Conservation (phyloP, 2,888 invertebrate species). For the Dendrolimus houi region DNA sequence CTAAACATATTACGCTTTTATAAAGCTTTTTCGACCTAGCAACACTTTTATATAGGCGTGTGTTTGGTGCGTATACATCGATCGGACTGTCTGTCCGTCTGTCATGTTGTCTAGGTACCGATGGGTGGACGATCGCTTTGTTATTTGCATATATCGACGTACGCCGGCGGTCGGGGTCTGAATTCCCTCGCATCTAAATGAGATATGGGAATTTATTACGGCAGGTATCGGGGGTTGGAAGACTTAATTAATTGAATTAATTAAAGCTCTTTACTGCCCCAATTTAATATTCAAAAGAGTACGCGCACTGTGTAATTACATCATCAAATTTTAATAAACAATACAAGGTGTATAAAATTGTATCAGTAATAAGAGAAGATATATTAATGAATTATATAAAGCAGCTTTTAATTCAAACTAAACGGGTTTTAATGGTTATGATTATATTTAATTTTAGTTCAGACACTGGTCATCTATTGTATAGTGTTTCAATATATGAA, state of each 20-base stretch:
- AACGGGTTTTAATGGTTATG: too few species aligned
- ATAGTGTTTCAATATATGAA: too few species aligned
- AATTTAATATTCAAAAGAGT: not conserved
- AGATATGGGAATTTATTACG: not conserved
- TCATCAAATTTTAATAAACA: too few species aligned
- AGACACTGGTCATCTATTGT: too few species aligned
- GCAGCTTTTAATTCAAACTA: too few species aligned
- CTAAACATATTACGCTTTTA: not conserved
- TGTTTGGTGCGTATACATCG: slow-evolving; percentile 2
- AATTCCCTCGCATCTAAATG: not conserved
- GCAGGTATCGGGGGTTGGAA: not conserved
- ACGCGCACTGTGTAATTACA: too few species aligned
- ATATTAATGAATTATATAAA: too few species aligned
- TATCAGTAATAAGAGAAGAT: too few species aligned
- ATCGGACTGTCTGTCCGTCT: slow-evolving; percentile 7
- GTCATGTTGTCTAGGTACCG: not conserved
- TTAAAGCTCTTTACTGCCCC: not conserved
- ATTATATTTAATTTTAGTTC: too few species aligned
- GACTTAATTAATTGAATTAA: not conserved
- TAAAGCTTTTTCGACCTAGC: not conserved
- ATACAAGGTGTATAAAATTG: too few species aligned
- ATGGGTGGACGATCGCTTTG: not conserved
- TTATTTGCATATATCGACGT: not conserved
- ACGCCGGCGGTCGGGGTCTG: not conserved
- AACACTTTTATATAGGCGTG: not conserved